phyloP scores from a whole-genome alignment of 2,888 invertebrate genomes.

The Pharmacophagus antenor region DNA sequence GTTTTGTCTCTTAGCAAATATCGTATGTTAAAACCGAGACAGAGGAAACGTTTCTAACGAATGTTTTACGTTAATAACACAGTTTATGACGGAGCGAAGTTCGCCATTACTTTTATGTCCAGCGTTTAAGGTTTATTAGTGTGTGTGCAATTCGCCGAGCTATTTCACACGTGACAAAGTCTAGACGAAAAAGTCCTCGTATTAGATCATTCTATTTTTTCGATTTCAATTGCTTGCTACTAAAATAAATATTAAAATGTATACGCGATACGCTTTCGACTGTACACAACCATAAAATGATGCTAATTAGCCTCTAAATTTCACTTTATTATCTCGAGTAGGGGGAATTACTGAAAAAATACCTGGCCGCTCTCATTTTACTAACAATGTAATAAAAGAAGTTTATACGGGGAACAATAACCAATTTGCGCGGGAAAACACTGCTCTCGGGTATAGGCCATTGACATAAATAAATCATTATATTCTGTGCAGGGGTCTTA shows the following conservation, averaged over 20 bases:
- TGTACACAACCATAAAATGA: conserved; percentile 44
- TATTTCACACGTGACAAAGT: conserved; percentile 72
- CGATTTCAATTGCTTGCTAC: conserved; percentile 32
- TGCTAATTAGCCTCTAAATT: conserved; percentile 60
- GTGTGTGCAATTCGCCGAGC: conserved; percentile 67
- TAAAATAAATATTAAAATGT: conserved; percentile 29
- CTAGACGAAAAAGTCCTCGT: conserved; percentile 70
- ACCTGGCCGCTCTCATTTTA: conserved; percentile 65
- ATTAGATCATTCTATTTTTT: conserved; percentile 49
- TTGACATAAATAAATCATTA: conserved; percentile 81
- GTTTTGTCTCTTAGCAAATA: not conserved
- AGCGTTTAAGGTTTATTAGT: conserved; percentile 76
- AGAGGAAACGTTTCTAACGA: conserved; percentile 34
- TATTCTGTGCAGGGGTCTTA: conserved; percentile 53
- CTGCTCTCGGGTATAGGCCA: conserved; percentile 62
- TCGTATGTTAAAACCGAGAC: not conserved
- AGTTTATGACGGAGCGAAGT: conserved; percentile 71
- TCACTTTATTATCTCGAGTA: conserved; percentile 60
- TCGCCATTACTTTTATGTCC: conserved; percentile 72
- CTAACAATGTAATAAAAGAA: conserved; percentile 79
- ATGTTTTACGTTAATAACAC: conserved; percentile 63
- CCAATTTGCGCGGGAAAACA: conserved; percentile 75
- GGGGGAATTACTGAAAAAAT: conserved; percentile 61
- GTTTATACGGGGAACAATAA: conserved; percentile 74
- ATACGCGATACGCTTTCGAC: conserved; percentile 32